Evolutionary conservation across 2,888 invertebrate genomes (phyloP).

Genomic region (Oasisia sp.): DNA sequence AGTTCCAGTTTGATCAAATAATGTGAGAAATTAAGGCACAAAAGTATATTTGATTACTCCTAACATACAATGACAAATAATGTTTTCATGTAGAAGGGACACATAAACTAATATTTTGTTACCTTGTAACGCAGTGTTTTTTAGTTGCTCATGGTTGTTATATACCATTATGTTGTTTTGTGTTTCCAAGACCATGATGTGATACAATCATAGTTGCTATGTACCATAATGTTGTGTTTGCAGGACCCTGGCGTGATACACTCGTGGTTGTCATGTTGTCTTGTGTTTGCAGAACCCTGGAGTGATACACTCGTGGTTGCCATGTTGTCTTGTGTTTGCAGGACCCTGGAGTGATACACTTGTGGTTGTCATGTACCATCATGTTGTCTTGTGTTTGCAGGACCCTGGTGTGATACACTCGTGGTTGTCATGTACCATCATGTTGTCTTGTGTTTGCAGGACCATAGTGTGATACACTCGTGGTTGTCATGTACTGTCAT

Average conservation of each 20-base stretch:
- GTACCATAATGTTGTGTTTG: background rate
- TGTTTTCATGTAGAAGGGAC: background rate
- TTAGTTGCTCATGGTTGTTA: background rate
- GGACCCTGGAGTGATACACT: too few species aligned
- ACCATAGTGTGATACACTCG: slow-evolving; percentile 35
- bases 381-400: too few species aligned
- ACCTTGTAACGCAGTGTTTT: background rate
- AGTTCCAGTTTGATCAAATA: background rate
- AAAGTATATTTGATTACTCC: background rate
- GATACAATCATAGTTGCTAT: too few species aligned
- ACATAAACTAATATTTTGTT: background rate
- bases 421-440: too few species aligned
- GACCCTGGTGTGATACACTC: too few species aligned
- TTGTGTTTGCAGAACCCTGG: too few species aligned
- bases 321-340: too few species aligned
- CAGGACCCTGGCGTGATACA: slow-evolving; percentile 36
- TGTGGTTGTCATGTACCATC: too few species aligned
- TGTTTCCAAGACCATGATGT: too few species aligned
- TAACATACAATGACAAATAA: background rate
- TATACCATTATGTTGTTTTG: background rate
- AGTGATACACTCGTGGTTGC: too few species aligned
- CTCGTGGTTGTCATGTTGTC: background rate
- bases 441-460: slow-evolving; percentile 29
- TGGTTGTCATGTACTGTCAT: too few species aligned
- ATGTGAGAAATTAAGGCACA: background rate